Evolutionary conservation across 2,888 invertebrate genomes (phyloP), one percentile per base, ranked within the genome.

Genomic region (Keiferia lycopersicella): DNA sequence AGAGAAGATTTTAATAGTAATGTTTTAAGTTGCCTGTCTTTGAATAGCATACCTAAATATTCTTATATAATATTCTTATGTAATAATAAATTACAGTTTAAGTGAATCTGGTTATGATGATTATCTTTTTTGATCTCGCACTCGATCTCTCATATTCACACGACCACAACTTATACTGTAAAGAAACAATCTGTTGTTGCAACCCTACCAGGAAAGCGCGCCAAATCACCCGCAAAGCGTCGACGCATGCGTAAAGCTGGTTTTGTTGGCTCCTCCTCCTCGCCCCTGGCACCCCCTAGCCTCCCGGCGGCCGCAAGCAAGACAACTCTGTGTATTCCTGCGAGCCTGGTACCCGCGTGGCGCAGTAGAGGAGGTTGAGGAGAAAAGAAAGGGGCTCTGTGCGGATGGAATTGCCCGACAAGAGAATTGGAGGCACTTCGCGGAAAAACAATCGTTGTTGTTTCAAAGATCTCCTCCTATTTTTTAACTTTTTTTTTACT

Each of bases 161-260:
- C n/a, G n/a, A n/a, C n/a, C n/a, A n/a, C n/a, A n/a, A n/a, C n/a
- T n/a, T n/a, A n/a, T n/a, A n/a, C n/a, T n/a, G n/a, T n/a, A n/a
- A n/a, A n/a, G n/a, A n/a, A n/a, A n/a, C n/a, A n/a, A n/a, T n/a
- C n/a, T n/a, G n/a, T n/a, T n/a, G n/a, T 16, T 20, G 18, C 51
- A 53, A 53, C 51, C 51, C 51, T 53, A 11, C 75, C 73, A 78
- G 82, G 83, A 84, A 83, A 81, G 79, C 76, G 71, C 78, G 82
- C 77, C 82, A 86, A 88, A 87, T 89, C 88, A 88, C 88, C 88
- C 88, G 86, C 88, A 80, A 83, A 87, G 88, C 72, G 69, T 65
- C 30, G 53, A 41, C 64, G 65, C 66, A 65, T 61, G 59, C 68
- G 66, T 64, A 66, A 59, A 67, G 68, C 68, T 20, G 18, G 75